These are phyloP conservation scores for Platichthys stellatus DNA, from an alignment of 2,113 vertebrate genomes.

Conservation along the genomic window DNA sequence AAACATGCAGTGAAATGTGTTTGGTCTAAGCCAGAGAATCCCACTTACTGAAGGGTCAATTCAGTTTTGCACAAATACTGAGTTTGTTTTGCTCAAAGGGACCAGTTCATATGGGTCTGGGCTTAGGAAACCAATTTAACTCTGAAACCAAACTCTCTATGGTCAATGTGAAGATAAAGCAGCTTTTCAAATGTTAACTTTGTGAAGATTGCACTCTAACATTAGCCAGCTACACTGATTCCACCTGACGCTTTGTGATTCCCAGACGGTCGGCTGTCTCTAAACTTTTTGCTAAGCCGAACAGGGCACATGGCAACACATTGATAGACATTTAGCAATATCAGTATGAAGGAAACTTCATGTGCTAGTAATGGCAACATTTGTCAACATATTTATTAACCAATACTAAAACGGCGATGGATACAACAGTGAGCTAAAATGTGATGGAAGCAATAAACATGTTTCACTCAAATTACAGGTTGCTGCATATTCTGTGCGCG, in stretches of 20 bases:
- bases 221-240: neutral
- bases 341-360: too few relatives aligned
- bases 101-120: neutral
- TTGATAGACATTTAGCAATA: too few relatives aligned
- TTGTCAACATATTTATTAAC: too few relatives aligned
- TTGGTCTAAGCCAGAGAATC: neutral
- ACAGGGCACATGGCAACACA: neutral
- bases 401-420: too few relatives aligned
- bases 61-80: neutral
- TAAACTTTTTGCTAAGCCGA: neutral
- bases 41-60: neutral
- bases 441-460: too few relatives aligned
- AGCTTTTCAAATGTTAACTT: neutral
- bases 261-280: too few relatives aligned
- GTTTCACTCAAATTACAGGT: too few relatives aligned
- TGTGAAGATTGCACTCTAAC: neutral
- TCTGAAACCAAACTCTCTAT: neutral
- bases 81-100: too few relatives aligned
- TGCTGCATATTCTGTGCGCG: too few relatives aligned
- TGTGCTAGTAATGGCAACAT: too few relatives aligned
- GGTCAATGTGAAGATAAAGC: neutral
- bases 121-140: neutral
- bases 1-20: constrained; percentile 6
- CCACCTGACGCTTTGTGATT: neutral
- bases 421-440: too few relatives aligned